Base-by-base conservation (phyloP, 1,140 invertebrate genomes). In the Pissodes strobi region DNA sequence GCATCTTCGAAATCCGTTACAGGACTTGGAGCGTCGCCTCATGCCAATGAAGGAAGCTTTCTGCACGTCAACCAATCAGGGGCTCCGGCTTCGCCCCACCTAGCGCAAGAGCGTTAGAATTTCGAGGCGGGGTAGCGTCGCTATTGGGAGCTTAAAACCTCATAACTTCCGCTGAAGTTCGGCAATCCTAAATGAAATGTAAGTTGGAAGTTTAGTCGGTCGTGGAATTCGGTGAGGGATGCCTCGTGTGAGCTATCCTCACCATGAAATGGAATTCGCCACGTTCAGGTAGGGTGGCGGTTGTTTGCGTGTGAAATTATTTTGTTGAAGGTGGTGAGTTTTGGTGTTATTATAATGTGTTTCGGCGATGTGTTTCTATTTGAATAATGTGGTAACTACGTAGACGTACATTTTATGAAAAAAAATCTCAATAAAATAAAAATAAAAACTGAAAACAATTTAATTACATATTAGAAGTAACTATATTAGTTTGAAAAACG, bases 191-290 rank as follows among this genome's bases (percentile, higher is more conserved):
- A 68, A 53, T 65, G 64, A 69, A 67, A 69, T 64, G 68, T 64
- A 48, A 64, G 45, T 51, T 62, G 23, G 17, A 30, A 39, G 23
- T 46, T 69, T 64, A 74, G 71, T 73, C 68, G 73, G 69, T 66
- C 49, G 64, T 56, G 52, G 65, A 61, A 67, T 60, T 58, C 46
- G 63, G 64, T 63, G 68, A 70, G 74, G 73, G 53, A 78, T 78
- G 76, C 75, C 74, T 72, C 74, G 75, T 52, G 68, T 76, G 68
- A 69, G 70, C 43, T 73, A 70, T 65, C 63, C 63, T 65, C 63
- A 77, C 58, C 75, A 78, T 74, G 76, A 76, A 37, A 76, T 78
- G 74, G 76, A 78, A 73, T 73, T 75, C 69, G 71, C 69, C 15
- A 68, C 70, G 34, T 75, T 69, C 46, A 69, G 73, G 38, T 67